phyloP scores from a whole-genome alignment of 1,140 invertebrate genomes.

The Dreissena polymorpha region DNA sequence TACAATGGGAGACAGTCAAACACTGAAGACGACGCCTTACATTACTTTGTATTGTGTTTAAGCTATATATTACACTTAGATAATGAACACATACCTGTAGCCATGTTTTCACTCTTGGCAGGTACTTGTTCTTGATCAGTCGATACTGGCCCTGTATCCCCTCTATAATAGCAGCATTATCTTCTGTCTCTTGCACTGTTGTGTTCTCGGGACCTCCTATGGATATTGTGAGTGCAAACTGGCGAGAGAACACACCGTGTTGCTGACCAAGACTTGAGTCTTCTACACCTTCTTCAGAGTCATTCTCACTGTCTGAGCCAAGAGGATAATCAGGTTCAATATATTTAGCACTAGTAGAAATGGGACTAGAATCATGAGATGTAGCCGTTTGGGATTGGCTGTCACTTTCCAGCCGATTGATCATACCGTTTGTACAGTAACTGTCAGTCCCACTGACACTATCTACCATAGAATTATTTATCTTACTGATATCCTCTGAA shows the following conservation, averaged over 20 bases:
- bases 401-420: conserved; percentile 2
- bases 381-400: not conserved
- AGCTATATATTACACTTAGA: too few relatives aligned
- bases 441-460: not conserved
- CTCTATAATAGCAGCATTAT: conserved; percentile 29
- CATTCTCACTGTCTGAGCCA: conserved; percentile 12
- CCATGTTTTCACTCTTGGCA: conserved; percentile 41
- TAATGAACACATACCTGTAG: conserved; percentile 17
- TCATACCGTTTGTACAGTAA: not conserved
- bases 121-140: conserved; percentile 40
- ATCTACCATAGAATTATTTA: not conserved
- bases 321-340: not conserved
- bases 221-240: conserved; percentile 34
- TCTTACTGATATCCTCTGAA: not conserved
- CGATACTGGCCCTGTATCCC: conserved; percentile 33
- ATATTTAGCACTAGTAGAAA: not conserved
- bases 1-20: too few relatives aligned
- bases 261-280: conserved; percentile 1
- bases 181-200: conserved; percentile 37
- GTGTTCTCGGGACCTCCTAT: not conserved
- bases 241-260: conserved; percentile 23
- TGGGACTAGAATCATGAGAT: not conserved
- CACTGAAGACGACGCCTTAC: too few relatives aligned
- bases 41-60: too few relatives aligned
- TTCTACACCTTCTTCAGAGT: conserved; percentile 9